These are phyloP conservation scores for Platysternon megacephalum DNA, from an alignment of 2,113 vertebrate species.

Conservation along the genomic window DNA sequence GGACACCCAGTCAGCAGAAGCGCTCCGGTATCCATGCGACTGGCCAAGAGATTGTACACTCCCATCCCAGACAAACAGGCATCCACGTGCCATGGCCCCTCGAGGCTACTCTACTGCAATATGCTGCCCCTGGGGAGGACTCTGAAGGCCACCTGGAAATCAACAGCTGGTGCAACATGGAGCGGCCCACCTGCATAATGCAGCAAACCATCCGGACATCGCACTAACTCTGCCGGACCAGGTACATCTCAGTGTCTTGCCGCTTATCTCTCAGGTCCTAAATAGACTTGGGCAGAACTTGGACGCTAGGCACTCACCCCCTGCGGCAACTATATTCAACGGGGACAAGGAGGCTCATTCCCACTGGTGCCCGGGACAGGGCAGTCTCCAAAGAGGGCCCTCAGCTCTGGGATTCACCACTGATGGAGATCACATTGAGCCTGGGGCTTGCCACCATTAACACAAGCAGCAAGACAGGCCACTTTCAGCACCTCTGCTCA, in stretches of 20 bases:
- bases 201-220: background rate
- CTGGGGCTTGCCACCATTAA: background rate
- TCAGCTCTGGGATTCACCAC: background rate
- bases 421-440: background rate
- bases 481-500: background rate
- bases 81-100: background rate
- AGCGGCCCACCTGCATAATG: background rate
- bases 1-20: background rate
- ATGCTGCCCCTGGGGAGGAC: no score
- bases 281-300: background rate
- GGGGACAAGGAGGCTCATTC: background rate
- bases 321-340: background rate
- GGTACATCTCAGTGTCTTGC: no score
- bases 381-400: background rate
- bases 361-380: background rate
- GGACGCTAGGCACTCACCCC: background rate
- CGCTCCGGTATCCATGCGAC: background rate
- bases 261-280: background rate
- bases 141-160: background rate
- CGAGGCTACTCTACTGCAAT: background rate
- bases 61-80: background rate
- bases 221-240: background rate
- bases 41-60: background rate
- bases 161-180: background rate
- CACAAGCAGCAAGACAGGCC: background rate